phyloP scores from a whole-genome alignment of 2,888 invertebrate species.

The Diarsia brunnea region DNA sequence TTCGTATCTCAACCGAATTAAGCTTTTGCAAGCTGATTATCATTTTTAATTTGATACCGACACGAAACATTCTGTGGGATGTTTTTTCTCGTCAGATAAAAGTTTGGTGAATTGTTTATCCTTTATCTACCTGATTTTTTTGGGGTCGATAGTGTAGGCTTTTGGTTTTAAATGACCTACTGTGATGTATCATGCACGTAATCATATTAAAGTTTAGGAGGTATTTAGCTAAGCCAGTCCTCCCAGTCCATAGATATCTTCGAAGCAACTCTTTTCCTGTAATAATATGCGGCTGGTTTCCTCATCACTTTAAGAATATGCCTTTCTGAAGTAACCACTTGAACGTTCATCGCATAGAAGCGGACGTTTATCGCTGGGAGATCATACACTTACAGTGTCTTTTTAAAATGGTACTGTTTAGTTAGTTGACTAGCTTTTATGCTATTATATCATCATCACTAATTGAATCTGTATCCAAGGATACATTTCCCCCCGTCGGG shows the following conservation, averaged over 20 bases:
- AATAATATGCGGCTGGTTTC: too few species aligned
- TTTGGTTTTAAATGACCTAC: neutral
- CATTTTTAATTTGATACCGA: conserved; percentile 80
- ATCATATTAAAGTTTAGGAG: neutral
- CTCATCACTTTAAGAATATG: too few species aligned
- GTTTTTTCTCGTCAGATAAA: conserved; percentile 52
- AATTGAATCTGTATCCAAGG: neutral
- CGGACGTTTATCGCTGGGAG: too few species aligned
- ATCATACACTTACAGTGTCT: too few species aligned
- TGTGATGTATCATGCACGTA: neutral
- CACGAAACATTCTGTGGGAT: conserved; percentile 71
- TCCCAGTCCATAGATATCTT: neutral
- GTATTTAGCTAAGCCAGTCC: neutral
- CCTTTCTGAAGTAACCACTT: too few species aligned
- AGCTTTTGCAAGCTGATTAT: conserved; percentile 80
- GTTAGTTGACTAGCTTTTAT: neutral
- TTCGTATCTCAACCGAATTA: conserved; percentile 76
- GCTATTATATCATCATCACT: neutral
- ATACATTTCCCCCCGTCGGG: neutral
- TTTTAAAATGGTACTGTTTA: neutral
- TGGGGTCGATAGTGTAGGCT: conserved; percentile 13
- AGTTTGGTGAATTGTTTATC: conserved; percentile 47
- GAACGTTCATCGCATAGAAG: too few species aligned
- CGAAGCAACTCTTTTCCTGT: too few species aligned
- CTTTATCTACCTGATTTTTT: conserved; percentile 52